Percentiles rank a stretch among this genome's conserved stretches.
These are phyloP conservation scores for Microtus oregoni DNA, from an alignment of 2,113 vertebrate species.

Conservation along the genomic window DNA sequence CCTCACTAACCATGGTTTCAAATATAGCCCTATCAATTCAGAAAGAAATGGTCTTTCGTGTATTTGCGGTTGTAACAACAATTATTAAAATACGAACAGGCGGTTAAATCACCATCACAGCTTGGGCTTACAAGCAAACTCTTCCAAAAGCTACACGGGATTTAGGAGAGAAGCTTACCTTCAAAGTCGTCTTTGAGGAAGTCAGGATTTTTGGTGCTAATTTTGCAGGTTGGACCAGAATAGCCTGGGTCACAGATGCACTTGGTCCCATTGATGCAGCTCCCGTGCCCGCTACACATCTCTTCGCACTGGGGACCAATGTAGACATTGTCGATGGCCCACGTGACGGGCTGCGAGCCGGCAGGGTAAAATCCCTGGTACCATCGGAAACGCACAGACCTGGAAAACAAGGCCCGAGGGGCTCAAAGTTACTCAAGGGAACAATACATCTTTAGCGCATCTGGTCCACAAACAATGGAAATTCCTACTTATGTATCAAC, in stretches of 20 bases:
- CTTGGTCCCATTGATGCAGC: conserved; percentile 93
- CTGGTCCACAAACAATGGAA: neutral
- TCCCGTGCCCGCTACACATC: conserved; percentile 96
- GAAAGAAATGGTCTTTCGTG: conserved; percentile 8
- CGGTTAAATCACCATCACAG: conserved; percentile 21
- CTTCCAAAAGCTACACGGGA: neutral
- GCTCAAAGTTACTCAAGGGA: neutral
- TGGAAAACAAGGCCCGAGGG: conserved; percentile 77
- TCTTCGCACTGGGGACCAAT: conserved; percentile 97
- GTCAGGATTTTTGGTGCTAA: conserved; percentile 93
- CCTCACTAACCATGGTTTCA: neutral
- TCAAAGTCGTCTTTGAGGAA: conserved; percentile 99
- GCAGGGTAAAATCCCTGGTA: conserved; percentile 96
- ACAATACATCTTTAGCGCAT: neutral
- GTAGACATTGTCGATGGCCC: conserved; percentile 97
- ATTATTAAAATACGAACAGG: neutral
- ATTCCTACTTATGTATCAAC: neutral
- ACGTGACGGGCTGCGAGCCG: conserved; percentile 93
- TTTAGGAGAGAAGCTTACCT: conserved; percentile 87
- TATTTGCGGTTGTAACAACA: neutral
- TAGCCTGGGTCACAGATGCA: conserved; percentile 95
- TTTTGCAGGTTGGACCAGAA: conserved; percentile 94
- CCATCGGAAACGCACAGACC: conserved; percentile 97
- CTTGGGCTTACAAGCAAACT: neutral
- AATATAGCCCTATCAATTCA: conserved; percentile 8